Evolutionary conservation across 2,888 invertebrate species (phyloP).

Genomic region (Cheilosia pagana): DNA sequence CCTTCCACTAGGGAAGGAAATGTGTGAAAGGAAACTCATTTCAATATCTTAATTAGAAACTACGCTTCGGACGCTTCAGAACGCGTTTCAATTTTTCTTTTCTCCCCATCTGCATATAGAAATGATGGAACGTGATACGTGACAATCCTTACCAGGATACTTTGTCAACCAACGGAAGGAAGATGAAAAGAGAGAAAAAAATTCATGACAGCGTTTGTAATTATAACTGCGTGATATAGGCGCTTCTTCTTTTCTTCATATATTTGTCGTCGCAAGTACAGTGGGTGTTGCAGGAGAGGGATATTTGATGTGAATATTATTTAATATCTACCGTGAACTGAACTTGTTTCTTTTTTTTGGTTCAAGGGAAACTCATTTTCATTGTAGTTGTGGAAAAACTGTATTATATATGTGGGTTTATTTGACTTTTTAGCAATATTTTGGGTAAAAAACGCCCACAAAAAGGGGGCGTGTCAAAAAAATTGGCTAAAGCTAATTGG

Average conservation of each 20-base stretch:
- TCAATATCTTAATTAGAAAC: conserved; percentile 64
- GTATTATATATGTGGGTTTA: too few species aligned
- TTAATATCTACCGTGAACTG: too few species aligned
- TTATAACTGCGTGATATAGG: neutral
- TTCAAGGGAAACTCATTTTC: too few species aligned
- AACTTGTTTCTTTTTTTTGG: too few species aligned
- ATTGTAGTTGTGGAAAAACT: too few species aligned
- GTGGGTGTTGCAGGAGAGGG: conserved; percentile 9
- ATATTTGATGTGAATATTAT: neutral
- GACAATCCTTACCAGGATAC: too few species aligned
- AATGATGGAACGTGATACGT: neutral
- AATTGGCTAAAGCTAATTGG: too few species aligned
- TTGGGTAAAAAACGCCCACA: too few species aligned
- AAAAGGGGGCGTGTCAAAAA: too few species aligned
- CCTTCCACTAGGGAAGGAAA: neutral
- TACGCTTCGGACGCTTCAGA: conserved; percentile 14
- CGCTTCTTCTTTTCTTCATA: neutral
- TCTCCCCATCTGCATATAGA: neutral
- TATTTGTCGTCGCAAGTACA: neutral
- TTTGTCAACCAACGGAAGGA: conserved; percentile 25
- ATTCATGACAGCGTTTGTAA: neutral
- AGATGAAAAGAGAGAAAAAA: neutral
- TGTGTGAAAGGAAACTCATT: conserved; percentile 52
- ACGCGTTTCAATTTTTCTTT: too few species aligned
- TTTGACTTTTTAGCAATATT: too few species aligned